Conservation (phyloP, 2,113 vertebrate genomes). For the Malurus alboscapulatus region DNA sequence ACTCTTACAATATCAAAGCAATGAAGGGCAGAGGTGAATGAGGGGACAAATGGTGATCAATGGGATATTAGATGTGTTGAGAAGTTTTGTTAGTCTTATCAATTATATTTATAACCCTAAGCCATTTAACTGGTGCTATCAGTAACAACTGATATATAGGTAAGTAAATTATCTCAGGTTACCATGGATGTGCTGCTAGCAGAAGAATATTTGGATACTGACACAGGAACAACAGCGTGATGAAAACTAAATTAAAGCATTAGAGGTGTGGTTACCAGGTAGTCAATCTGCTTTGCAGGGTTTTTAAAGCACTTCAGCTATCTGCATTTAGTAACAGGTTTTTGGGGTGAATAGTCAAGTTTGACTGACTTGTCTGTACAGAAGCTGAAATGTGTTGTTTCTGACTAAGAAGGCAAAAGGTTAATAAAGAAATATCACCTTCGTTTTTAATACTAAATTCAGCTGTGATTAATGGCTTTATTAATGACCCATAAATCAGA, state of each 20-base stretch:
- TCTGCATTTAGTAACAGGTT: not conserved
- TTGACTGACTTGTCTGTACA: conserved; percentile 17
- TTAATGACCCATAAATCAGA: conserved; percentile 47
- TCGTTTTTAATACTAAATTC: conserved; percentile 40
- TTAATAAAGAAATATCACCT: conserved; percentile 58
- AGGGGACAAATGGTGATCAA: conserved; percentile 75
- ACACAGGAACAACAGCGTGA: not conserved
- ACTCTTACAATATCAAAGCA: conserved; percentile 13
- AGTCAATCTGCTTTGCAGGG: not conserved
- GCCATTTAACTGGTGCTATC: conserved; percentile 66
- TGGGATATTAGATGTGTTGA: conserved; percentile 70
- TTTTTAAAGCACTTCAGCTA: not conserved
- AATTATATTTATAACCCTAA: conserved; percentile 77
- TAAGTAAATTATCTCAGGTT: conserved; percentile 65
- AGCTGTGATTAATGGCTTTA: conserved; percentile 43
- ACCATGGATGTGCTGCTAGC: not conserved
- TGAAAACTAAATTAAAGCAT: not conserved
- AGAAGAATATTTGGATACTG: not conserved
- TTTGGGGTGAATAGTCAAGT: conserved; percentile 50
- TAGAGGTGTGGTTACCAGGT: not conserved
- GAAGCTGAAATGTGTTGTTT: conserved; percentile 30
- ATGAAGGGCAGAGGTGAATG: conserved; percentile 45
- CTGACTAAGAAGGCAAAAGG: conserved; percentile 38
- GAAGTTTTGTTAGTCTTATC: conserved; percentile 69
- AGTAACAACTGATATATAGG: conserved; percentile 68